These are phyloP conservation scores for Lepidonotus clava DNA, from an alignment of 2,888 invertebrate genomes.

Conservation along the genomic window DNA sequence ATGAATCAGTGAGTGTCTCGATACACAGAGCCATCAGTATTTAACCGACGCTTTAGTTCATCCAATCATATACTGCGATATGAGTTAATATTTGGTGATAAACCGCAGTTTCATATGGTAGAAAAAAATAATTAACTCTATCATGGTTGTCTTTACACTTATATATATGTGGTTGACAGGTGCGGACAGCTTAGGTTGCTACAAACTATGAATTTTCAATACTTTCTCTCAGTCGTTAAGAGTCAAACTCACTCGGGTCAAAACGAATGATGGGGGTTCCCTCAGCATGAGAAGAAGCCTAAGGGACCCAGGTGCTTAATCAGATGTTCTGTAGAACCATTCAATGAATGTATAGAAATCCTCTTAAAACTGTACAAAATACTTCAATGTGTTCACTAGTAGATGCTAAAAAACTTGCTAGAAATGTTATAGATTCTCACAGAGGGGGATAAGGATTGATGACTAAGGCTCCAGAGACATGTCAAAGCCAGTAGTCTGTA, in stretches of 20 bases:
- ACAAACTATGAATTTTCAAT: neutral
- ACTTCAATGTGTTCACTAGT: conserved; percentile 26
- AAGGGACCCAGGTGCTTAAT: neutral
- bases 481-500: neutral
- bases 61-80: conserved; percentile 10
- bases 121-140: conserved; percentile 38
- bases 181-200: conserved; percentile 28
- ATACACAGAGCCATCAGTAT: conserved; percentile 14
- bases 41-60: neutral
- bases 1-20: neutral
- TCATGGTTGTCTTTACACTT: neutral
- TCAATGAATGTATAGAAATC: conserved; percentile 29
- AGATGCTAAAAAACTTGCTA: conserved; percentile 14
- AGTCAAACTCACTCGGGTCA: conserved; percentile 6
- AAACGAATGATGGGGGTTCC: neutral
- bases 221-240: neutral
- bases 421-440: conserved; percentile 30
- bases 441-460: neutral
- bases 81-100: conserved; percentile 40
- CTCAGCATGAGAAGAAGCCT: neutral
- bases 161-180: conserved; percentile 38
- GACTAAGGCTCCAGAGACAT: neutral
- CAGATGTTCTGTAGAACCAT: neutral
- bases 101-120: conserved; percentile 37
- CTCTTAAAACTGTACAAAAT: conserved; percentile 39